phyloP scores from a whole-genome alignment of 2,113 vertebrate species.

The Uria lomvia region DNA sequence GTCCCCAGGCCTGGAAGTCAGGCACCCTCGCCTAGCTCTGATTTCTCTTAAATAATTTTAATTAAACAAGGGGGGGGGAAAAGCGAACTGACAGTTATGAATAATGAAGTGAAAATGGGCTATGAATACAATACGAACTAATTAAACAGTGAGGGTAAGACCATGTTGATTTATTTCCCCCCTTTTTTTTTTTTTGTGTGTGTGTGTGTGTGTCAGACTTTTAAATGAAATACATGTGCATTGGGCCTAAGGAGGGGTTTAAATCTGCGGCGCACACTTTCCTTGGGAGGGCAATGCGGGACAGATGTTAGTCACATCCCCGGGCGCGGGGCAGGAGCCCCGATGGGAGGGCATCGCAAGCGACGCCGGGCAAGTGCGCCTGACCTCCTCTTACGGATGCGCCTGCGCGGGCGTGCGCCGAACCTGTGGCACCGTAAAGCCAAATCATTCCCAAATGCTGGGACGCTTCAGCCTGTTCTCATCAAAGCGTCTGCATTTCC shows the following conservation, averaged over 20 bases:
- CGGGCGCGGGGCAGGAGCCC: not conserved
- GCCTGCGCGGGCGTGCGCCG: not conserved
- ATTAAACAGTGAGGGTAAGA: slow-evolving; percentile 49
- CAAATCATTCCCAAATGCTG: slow-evolving; percentile 23
- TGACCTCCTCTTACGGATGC: not conserved
- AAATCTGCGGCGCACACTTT: slow-evolving; percentile 42
- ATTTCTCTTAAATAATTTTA: slow-evolving; percentile 48
- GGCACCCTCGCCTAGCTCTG: not conserved
- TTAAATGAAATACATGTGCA: slow-evolving; percentile 59
- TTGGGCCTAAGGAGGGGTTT: not conserved
- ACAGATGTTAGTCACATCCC: slow-evolving; percentile 34
- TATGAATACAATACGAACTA: slow-evolving; percentile 49
- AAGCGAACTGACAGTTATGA: slow-evolving; percentile 36
- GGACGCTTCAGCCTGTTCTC: slow-evolving; percentile 2
- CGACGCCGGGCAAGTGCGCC: accelerated
- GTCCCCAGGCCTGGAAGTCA: slow-evolving; percentile 8
- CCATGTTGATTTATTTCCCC: not conserved
- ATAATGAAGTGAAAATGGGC: slow-evolving; percentile 42
- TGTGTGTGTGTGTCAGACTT: not conserved
- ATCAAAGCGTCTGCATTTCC: not conserved
- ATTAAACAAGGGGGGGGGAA: slow-evolving; percentile 1
- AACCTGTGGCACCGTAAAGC: not conserved
- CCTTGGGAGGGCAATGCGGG: not conserved
- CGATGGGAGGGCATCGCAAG: not conserved
- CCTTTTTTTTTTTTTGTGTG: not conserved